Base-by-base conservation (phyloP, 1,140 invertebrate species). In the Polypedilum vanderplanki region DNA sequence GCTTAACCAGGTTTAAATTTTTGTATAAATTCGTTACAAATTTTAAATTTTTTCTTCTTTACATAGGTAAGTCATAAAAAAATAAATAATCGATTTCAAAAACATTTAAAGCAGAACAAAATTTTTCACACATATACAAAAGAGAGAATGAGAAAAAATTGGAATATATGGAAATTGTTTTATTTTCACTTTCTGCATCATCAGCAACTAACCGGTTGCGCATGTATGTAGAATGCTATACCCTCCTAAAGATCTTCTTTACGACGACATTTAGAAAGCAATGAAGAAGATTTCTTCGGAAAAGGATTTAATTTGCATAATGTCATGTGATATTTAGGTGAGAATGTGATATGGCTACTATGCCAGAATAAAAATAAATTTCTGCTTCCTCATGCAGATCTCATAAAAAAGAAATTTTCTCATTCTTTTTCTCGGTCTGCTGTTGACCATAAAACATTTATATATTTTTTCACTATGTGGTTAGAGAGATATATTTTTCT, bases 141-240 rank as follows among this genome's bases (percentile, higher is more conserved):
- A 12, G 15, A 57, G n/a, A 57, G 12, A 57, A 57, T 18, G 18
- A 2, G 17, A 3, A 70, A 20, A 70, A 70, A 70, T 70, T 22
- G 15, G 65, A 70, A 70, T 70, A 33, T 33, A 70, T 70, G 65
- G 65, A 70, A 70, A 70, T 70, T 70, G 65, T 70, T 70, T 70
- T 70, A 20, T 20, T 70, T 70, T 18, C 20, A 22, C 65, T 70
- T 70, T 70, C 65, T 70, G 65, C 65, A 20, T 70, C 17, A 70
- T 70, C 65, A 70, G 65, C 65, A n/a, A 70, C 17, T 57, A 57
- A 57, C 46, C 46, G 46, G 46, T 57, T 57, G 46, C 46, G 46
- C 46, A 57, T 57, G 46, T 57, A 33, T 33, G 24, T 15, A n/a
- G n/a, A n/a, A 57, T 57, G 46, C n/a, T 12, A 7, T 7, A 57